Evolutionary conservation across 2,888 invertebrate species (phyloP), one percentile per base, ranked within the genome.

Genomic region (Dryocosmus kuriphilus): DNA sequence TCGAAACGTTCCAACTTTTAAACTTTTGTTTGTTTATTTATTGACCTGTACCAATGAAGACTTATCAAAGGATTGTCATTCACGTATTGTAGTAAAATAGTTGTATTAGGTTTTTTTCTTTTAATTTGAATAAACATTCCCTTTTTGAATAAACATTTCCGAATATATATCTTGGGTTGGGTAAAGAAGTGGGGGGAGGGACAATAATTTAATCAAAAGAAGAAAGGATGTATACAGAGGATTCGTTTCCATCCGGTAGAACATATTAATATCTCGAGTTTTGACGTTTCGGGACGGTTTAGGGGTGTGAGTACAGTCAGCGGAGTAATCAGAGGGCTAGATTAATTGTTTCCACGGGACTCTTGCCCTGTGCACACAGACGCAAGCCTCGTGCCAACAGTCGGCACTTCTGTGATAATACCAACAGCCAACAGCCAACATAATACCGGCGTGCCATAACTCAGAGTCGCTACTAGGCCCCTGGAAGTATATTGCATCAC

Each of bases 221-320:
- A 80, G 81, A 76, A 84, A 81, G 76, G 74, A 71, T 75, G 62
- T 62, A 46, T 63, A 75, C 27, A 79, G 74, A 77, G 74, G 81
- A 82, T 77, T 79, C 82, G 82, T 87, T 86, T 88, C 86, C 88
- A 88, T 85, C 85, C 85, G 81, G 81, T 80, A 86, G 90, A 91
- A 91, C 89, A 90, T 90, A 91, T 91, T 91, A 91, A 90, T 91
- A 91, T 89, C 90, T 89, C 83, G 89, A 91, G 91, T 91, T 91
- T 90, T 90, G 91, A 91, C 91, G 85, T 90, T 86, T 87, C 83
- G 75, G 81, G 78, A 79, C 79, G 80, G 55, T 77, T 80, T 57
- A 76, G 79, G 51, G 78, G 77, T 19, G 46, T n/a, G 19, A 41
- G 51, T 51, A 51, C 30, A 81, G 84, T 83, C 83, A 85, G 83